Evolutionary conservation across 1,140 invertebrate species (phyloP).

Genomic region (Dysdera silvatica): DNA sequence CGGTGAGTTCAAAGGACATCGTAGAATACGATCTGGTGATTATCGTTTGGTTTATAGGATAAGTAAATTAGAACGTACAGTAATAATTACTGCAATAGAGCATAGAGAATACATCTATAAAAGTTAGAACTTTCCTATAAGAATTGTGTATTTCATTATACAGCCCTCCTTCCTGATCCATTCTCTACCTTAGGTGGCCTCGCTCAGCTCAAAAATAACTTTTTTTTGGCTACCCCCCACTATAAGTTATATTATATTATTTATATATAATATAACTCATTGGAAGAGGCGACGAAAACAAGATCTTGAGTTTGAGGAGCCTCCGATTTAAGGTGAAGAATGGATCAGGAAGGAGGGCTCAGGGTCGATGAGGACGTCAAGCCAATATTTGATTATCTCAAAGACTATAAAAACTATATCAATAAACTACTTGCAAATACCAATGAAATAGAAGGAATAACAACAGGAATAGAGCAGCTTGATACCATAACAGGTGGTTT

Average conservation of each 20-base stretch:
- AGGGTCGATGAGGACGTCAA: background rate
- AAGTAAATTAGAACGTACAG: too few species aligned
- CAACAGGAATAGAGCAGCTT: background rate
- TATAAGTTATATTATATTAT: background rate
- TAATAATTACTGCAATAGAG: too few species aligned
- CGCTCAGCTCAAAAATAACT: too few species aligned
- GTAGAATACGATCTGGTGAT: too few species aligned
- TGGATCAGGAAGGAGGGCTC: slow-evolving; percentile 1
- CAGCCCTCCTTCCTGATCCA: too few species aligned
- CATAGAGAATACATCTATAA: too few species aligned
- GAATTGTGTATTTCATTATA: too few species aligned
- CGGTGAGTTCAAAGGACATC: too few species aligned
- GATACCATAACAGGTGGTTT: background rate
- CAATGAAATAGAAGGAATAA: background rate
- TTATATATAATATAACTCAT: background rate
- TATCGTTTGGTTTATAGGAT: too few species aligned
- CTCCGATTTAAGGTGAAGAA: slow-evolving; percentile 1
- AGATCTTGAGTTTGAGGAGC: slow-evolving; percentile 6
- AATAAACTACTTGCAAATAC: background rate
- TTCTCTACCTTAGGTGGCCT: too few species aligned
- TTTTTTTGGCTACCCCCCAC: too few species aligned
- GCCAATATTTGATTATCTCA: background rate
- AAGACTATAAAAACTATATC: background rate
- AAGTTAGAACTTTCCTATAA: too few species aligned
- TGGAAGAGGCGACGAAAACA: slow-evolving; percentile 3